These are phyloP conservation scores for Mohoua ochrocephala DNA, from an alignment of 2,113 vertebrate species.

Conservation along the genomic window DNA sequence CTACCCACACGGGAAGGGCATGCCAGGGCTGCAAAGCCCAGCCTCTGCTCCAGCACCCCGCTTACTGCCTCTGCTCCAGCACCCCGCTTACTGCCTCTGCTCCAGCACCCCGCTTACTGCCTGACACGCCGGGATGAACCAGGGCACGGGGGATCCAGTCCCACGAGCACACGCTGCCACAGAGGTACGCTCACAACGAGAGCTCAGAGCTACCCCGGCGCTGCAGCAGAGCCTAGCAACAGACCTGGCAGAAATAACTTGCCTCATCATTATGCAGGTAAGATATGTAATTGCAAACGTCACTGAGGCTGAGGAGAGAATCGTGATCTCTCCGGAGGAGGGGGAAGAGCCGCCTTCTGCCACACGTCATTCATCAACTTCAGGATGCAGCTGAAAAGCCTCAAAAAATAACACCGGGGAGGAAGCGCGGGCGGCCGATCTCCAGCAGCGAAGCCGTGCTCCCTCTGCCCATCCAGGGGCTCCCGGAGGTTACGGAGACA, in stretches of 20 bases:
- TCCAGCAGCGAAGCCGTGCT: background rate
- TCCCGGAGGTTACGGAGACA: background rate
- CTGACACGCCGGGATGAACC: fast-evolving
- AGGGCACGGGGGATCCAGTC: fast-evolving
- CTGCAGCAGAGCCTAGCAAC: conserved; percentile 23
- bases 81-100: background rate
- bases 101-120: background rate
- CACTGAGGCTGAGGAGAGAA: background rate
- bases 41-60: background rate
- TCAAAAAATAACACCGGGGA: background rate
- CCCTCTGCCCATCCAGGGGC: background rate
- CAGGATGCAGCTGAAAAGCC: background rate
- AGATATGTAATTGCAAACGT: background rate
- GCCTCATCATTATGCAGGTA: conserved; percentile 16
- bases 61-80: background rate
- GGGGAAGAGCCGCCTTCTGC: background rate
- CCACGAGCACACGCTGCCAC: fast-evolving
- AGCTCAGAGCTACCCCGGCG: background rate
- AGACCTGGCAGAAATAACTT: conserved; percentile 29
- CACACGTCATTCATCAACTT: background rate
- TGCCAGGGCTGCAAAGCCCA: background rate
- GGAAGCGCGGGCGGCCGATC: background rate
- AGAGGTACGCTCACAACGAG: fast-evolving
- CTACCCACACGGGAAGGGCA: background rate
- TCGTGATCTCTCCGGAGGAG: conserved; percentile 27